Evolutionary conservation across 2,797 vertebrate species (phyloP).

Genomic region (Odontamblyopus rebecca): DNA sequence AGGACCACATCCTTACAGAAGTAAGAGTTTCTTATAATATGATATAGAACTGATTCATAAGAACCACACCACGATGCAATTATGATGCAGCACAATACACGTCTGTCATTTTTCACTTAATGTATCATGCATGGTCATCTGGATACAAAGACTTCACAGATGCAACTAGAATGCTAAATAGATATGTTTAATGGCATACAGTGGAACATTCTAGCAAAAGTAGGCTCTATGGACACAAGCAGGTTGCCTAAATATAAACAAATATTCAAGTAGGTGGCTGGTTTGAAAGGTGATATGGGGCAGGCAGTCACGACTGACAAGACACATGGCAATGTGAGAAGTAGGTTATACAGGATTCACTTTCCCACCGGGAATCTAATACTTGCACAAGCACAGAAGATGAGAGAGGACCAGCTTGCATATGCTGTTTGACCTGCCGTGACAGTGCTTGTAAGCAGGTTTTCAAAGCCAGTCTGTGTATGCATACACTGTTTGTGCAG

Average conservation of each 20-base stretch:
- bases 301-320: constrained; percentile 37
- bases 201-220: too few species aligned
- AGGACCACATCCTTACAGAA: neutral
- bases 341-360: constrained; percentile 27
- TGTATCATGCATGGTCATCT: too few species aligned
- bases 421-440: constrained; percentile 23
- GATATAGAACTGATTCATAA: neutral
- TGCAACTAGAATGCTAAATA: neutral
- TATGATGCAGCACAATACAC: neutral
- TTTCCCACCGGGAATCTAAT: constrained; percentile 39
- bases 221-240: too few species aligned
- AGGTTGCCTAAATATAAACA: constrained; percentile 30
- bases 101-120: neutral
- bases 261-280: constrained; percentile 22
- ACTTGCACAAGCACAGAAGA: constrained; percentile 35
- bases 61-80: neutral
- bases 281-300: constrained; percentile 48
- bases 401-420: neutral
- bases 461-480: constrained; percentile 28
- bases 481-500: constrained; percentile 28
- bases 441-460: constrained; percentile 25
- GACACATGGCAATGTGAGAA: constrained; percentile 46
- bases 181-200: too few species aligned
- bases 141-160: neutral
- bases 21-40: neutral